phyloP scores from a whole-genome alignment of 2,888 invertebrate species.

The Melinaea menophilus region DNA sequence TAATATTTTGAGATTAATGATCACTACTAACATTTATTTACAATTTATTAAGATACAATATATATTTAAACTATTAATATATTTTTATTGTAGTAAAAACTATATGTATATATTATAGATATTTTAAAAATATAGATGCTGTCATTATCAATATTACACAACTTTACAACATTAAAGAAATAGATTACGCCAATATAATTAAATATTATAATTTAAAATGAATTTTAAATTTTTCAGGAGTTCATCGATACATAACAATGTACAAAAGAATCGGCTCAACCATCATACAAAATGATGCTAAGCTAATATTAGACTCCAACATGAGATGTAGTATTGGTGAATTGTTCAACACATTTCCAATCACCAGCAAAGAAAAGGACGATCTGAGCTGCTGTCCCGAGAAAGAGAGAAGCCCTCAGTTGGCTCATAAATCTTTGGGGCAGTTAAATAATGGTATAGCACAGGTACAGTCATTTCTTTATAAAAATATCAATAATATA shows the following conservation, averaged over 20 bases:
- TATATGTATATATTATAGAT: too few species aligned
- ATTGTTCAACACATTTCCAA: slow-evolving; percentile 81
- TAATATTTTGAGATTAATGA: slow-evolving; percentile 41
- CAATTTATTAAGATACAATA: too few species aligned
- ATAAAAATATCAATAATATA: neutral
- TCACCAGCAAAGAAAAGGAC: slow-evolving; percentile 83
- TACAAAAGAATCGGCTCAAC: slow-evolving; percentile 83
- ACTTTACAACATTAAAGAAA: too few species aligned
- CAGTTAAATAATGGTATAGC: slow-evolving; percentile 83
- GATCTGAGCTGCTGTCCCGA: slow-evolving; percentile 83
- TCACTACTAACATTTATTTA: too few species aligned
- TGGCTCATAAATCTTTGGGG: slow-evolving; percentile 79
- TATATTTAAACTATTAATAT: too few species aligned
- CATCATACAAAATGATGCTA: slow-evolving; percentile 82
- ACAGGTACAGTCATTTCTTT: slow-evolving; percentile 56
- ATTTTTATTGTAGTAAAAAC: too few species aligned
- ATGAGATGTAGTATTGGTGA: slow-evolving; percentile 81
- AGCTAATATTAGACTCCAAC: slow-evolving; percentile 79
- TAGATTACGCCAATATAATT: too few species aligned
- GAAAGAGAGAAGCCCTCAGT: slow-evolving; percentile 78
- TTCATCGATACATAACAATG: slow-evolving; percentile 82
- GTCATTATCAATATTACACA: too few species aligned
- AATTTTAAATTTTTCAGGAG: slow-evolving; percentile 60
- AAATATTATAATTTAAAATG: neutral
- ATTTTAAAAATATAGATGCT: too few species aligned